Conservation (phyloP, 2,113 vertebrate species). For the Nestor notabilis region DNA sequence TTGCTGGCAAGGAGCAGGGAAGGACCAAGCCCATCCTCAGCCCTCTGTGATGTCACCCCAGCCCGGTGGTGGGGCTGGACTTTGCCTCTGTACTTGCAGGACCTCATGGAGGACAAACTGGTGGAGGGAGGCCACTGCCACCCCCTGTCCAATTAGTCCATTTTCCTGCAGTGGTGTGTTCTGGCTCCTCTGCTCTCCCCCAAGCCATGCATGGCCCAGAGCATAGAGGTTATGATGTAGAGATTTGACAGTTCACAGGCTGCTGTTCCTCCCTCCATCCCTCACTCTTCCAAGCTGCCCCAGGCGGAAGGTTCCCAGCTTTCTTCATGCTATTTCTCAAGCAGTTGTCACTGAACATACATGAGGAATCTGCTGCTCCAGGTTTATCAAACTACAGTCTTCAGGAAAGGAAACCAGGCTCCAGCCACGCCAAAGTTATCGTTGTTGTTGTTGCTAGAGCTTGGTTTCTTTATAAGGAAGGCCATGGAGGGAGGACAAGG, state of each 20-base stretch:
- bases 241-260: neutral
- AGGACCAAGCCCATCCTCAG: neutral
- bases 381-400: neutral
- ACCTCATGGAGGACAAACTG: neutral
- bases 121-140: neutral
- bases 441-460: neutral
- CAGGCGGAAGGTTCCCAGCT: neutral
- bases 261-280: neutral
- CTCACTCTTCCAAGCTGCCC: neutral
- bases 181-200: neutral
- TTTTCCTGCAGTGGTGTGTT: neutral
- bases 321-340: neutral
- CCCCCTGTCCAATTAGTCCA: neutral
- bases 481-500: neutral
- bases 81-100: neutral
- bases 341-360: neutral
- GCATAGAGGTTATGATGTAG: rapidly evolving
- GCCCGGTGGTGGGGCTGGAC: neutral
- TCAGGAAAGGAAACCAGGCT: neutral
- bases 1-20: neutral
- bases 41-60: rapidly evolving
- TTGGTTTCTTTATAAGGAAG: neutral
- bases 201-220: neutral
- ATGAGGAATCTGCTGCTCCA: neutral
- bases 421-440: neutral